Conservation (phyloP, 2,113 vertebrate species). For the Phoenicopterus ruber region DNA sequence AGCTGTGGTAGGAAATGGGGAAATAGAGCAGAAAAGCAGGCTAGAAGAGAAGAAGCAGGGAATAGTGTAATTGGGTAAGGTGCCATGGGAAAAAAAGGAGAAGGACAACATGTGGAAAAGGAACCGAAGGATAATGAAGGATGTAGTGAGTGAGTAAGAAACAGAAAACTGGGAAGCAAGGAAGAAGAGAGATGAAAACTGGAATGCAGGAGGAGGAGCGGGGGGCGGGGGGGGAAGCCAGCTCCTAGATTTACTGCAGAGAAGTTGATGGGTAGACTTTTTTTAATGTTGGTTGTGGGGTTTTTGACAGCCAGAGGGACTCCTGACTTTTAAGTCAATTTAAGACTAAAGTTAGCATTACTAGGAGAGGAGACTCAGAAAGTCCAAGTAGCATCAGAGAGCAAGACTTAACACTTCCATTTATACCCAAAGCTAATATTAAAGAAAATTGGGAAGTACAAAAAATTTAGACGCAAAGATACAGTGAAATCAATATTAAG, state of each 20-base stretch:
- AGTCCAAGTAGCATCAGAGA: neutral
- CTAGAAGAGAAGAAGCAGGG: neutral
- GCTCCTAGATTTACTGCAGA: neutral
- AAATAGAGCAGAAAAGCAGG: constrained; percentile 52
- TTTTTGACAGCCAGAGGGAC: neutral
- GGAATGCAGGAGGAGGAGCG: neutral
- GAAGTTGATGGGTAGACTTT: neutral
- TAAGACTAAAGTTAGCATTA: neutral
- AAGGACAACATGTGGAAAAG: neutral
- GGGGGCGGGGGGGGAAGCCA: neutral
- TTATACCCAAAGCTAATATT: constrained; percentile 18
- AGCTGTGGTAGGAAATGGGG: neutral
- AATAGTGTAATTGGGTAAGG: constrained; percentile 1
- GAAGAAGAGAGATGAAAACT: neutral
- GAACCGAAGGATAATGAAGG: neutral
- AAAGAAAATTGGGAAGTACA: constrained; percentile 22
- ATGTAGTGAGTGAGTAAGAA: neutral
- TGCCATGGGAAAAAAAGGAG: neutral
- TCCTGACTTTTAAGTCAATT: neutral
- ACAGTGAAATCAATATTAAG: constrained; percentile 42
- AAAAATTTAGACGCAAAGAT: constrained; percentile 9
- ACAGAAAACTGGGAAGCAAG: neutral
- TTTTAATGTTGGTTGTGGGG: neutral
- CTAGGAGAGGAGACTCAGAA: neutral
- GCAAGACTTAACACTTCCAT: neutral